Conservation (phyloP, 2,888 invertebrate genomes). For the Chaitophorus viminalis region DNA sequence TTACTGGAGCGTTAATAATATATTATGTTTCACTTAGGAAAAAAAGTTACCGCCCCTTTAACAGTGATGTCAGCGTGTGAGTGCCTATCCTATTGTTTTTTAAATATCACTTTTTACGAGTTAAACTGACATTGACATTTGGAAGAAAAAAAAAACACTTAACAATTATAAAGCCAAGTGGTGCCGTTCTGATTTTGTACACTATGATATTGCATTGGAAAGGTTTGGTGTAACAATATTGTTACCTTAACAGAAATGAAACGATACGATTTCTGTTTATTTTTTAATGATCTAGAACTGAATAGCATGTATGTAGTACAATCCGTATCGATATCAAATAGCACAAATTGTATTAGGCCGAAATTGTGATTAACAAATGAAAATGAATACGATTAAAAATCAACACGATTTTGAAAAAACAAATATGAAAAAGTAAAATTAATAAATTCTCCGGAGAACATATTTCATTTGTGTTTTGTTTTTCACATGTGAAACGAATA, state of each 20-base stretch:
- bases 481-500: too few relatives aligned
- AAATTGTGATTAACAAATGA: too few relatives aligned
- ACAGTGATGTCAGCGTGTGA: not conserved
- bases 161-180: not conserved
- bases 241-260: not conserved
- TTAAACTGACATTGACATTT: slow-evolving; percentile 36
- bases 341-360: too few relatives aligned
- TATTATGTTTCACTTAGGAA: not conserved
- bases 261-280: too few relatives aligned
- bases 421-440: too few relatives aligned
- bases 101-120: slow-evolving; percentile 16
- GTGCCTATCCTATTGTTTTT: not conserved
- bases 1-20: not conserved
- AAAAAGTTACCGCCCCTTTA: not conserved
- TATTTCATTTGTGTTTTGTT: too few relatives aligned
- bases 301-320: too few relatives aligned
- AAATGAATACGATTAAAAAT: too few relatives aligned
- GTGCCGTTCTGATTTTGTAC: not conserved
- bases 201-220: not conserved
- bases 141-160: not conserved
- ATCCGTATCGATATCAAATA: too few relatives aligned
- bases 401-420: too few relatives aligned
- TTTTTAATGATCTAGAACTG: too few relatives aligned
- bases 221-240: not conserved
- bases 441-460: too few relatives aligned